Base-by-base conservation (phyloP, 2,888 invertebrate species). In the Hoplodrina ambigua region DNA sequence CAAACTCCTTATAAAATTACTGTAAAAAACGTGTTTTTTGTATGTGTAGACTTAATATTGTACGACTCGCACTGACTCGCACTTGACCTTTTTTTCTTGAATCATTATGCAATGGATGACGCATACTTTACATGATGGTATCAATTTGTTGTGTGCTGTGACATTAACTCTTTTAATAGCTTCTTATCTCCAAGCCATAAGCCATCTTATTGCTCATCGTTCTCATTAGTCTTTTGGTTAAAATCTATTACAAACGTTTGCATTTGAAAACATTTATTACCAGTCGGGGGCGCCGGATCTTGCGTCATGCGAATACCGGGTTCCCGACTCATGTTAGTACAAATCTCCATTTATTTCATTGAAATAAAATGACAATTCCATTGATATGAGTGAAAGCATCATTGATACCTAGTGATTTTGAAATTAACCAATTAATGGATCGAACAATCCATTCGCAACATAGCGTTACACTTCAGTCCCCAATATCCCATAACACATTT, bases 21-120 rank as follows among this genome's bases (percentile, higher is more conserved):
- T 25, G 2, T 25, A 25, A 25, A 2, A 25, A 25, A 25, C 25
- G 25, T 25, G 25, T 25, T 25, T 25, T 25, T 25, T 25, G 25
- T 25, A 25, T 25, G 25, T 25, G 25, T 25, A 25, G 25, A 2
- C 2, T 25, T 25, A 25, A 25, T 25, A 2, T 25, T 25, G 25
- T 25, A 25, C 25, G 25, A 25, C 25, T 25, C 25, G 25, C 25
- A 25, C 25, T 25, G 25, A 25, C 25, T 25, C 25, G 25, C 25
- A 25, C 25, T 33, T 61, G n/a, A 30, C 78, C 41, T 61, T 46
- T 25, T n/a, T 52, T 49, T 10, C 1, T 53, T 64, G 63, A 64
- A 60, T 55, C 54, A 61, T 52, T 52, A 37, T 50, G 17, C 25
- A 37, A 33, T 44, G 25, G 0, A 44, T 81, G 77, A 76, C 70